Evolutionary conservation across 2,797 vertebrate genomes (phyloP), one percentile per base, ranked within the genome.

Genomic region (Tamandua tetradactyla): DNA sequence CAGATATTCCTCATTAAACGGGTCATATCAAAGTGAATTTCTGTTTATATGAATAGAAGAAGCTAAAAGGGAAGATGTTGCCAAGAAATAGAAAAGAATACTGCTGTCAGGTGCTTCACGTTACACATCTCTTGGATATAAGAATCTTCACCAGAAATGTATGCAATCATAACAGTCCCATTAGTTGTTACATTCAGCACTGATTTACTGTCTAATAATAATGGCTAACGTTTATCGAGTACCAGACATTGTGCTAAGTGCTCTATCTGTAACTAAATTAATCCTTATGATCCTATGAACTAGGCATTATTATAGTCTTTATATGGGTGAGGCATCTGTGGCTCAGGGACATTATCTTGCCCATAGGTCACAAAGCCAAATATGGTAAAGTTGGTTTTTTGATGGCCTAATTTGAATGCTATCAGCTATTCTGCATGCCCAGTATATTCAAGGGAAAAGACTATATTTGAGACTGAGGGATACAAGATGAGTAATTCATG

Each of bases 1-100:
- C 15, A 85, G 76, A 79, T 2, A 71, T 8, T 91, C 35, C 68
- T 93, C 79, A 87, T 71, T 27, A 68, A 74, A 84, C 42, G 25
- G 62, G 44, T 35, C 66, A 66, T 7, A 74, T 37, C 27, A 92
- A 86, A 89, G 83, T 14, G 86, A 61, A 83, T 57, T 59, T 94
- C 64, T 82, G 32, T 61, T 91, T 93, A 68, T 89, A 78, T 52
- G 37, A 94, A 93, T 62, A 95, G 59, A 95, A 55, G 37, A 92
- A 89, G 92, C 49, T 35, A 88, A 71, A 87, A n/a, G 49, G 27
- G 52, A 92, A 85, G 71, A 75, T 30, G 91, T 91, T 81, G 74
- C 44, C n/a, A 91, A 89, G 84, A 93, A 94, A 61, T 27, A 32
- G 52, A 74, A 91, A 47, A 87, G 37, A 88, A 91, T 87, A 61